Percentiles rank a stretch among this genome's conserved stretches.
These are phyloP conservation scores for Sycophila texana DNA, from an alignment of 2,888 invertebrate genomes.

Conservation along the genomic window DNA sequence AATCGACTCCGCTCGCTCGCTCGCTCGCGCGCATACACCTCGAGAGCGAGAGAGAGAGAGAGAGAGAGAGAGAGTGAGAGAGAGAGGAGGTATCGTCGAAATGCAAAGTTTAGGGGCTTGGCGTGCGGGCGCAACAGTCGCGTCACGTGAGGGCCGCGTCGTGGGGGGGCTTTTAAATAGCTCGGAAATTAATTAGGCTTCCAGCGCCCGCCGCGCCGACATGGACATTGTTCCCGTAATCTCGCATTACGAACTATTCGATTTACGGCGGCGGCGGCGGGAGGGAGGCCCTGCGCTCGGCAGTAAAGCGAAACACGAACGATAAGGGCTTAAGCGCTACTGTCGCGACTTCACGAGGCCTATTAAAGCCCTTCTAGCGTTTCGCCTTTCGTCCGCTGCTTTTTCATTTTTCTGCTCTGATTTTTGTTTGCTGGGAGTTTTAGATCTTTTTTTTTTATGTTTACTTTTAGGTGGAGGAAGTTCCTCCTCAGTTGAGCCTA, in stretches of 20 bases:
- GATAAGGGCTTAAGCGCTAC: constrained; percentile 42
- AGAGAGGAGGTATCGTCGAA: constrained; percentile 44
- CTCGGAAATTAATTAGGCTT: constrained; percentile 59
- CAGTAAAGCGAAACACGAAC: constrained; percentile 36
- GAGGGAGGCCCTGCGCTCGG: background rate
- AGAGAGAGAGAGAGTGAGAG: too few species aligned
- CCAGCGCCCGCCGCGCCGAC: constrained; percentile 23
- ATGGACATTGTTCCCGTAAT: constrained; percentile 53
- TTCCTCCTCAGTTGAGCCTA: too few species aligned
- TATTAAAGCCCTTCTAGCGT: background rate
- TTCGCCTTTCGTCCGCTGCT: background rate
- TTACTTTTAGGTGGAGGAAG: too few species aligned
- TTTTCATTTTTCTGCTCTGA: background rate
- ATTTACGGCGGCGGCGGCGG: constrained; percentile 20
- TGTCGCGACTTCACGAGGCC: constrained; percentile 31
- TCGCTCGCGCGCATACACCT: background rate
- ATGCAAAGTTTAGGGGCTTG: constrained; percentile 48
- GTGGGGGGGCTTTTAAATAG: constrained; percentile 54
- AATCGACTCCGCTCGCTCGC: constrained; percentile 43
- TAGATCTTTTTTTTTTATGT: too few species aligned
- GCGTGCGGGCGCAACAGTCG: constrained; percentile 51
- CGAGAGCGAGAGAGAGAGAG: background rate
- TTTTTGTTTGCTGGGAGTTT: too few species aligned
- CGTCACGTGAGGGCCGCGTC: constrained; percentile 37
- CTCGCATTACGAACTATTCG: constrained; percentile 48